These are phyloP conservation scores for Chiloscyllium punctatum DNA, from an alignment of 2,797 vertebrate genomes.

Conservation along the genomic window DNA sequence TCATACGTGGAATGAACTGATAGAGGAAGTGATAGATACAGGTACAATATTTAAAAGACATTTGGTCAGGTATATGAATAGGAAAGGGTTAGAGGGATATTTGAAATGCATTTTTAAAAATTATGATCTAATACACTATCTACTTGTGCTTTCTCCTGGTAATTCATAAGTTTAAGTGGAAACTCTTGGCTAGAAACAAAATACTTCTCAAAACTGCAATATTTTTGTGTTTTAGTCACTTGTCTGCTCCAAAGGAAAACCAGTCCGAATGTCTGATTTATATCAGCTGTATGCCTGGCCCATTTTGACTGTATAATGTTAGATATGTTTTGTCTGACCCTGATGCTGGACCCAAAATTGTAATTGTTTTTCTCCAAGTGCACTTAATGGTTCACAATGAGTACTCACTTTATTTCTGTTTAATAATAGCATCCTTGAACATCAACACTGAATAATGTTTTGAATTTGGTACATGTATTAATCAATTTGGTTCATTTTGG, in stretches of 20 bases:
- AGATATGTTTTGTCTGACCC: not conserved
- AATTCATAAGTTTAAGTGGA: not conserved
- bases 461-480: not conserved
- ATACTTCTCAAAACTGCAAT: not conserved
- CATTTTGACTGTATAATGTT: not conserved
- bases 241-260: not conserved
- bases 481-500: conserved; percentile 14
- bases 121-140: not conserved
- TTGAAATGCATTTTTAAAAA: not conserved
- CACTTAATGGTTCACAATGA: not conserved
- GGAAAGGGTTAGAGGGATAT: too few relatives aligned
- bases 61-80: too few relatives aligned
- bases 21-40: too few relatives aligned
- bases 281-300: not conserved
- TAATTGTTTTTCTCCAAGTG: too few relatives aligned
- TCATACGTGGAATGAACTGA: too few relatives aligned
- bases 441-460: not conserved
- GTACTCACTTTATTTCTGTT: not conserved
- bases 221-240: not conserved
- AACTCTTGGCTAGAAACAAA: not conserved
- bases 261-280: not conserved
- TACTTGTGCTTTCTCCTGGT: not conserved
- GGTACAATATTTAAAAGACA: too few relatives aligned
- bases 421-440: not conserved
- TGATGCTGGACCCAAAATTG: not conserved